Evolutionary conservation across 2,888 invertebrate genomes (phyloP), one percentile per base, ranked within the genome.

Genomic region (Synergus laeviventris): DNA sequence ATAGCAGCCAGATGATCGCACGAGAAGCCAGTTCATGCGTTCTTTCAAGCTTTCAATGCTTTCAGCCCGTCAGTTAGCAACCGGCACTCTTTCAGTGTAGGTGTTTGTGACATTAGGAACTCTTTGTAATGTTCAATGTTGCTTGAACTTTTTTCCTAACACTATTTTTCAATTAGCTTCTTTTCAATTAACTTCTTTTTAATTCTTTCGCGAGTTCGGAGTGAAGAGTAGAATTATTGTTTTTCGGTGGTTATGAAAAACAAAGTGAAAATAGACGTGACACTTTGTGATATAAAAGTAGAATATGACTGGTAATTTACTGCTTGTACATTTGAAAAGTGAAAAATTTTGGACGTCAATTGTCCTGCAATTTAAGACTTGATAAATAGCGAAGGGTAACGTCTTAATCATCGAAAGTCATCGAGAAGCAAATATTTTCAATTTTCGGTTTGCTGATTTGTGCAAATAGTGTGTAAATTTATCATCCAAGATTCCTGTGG

Each of bases 61-160:
- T 49, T 70, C 76, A 84, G 83, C 83, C 83, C 84, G 87, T 89
- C 91, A 91, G 91, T 91, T 91, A 88, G 91, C 89, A 91, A 91
- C 90, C 90, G 90, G 90, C 89, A 83, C 84, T 87, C 86, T 81
- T 82, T 78, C 77, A 82, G 66, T 62, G 39, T 74, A 54, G 75
- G 39, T 66, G 74, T 66, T 24, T 61, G 24, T 54, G n/a, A 45
- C 49, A 9, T 73, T 21, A 70, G 73, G 73, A 77, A 62, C 3
- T 16, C 5, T 75, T 60, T 81, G 82, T 85, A 81, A 87, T 86
- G 87, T 85, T 79, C 79, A 85, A 84, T 85, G 86, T 86, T 82
- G 86, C 84, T 80, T 84, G 85, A 87, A 81, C 81, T 78, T 38
- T 18, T 39, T 54, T 38, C 1, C 31, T 31, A 31, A 31, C 7